Evolutionary conservation across 2,113 vertebrate genomes (phyloP).

Genomic region (Alethe castanea): DNA sequence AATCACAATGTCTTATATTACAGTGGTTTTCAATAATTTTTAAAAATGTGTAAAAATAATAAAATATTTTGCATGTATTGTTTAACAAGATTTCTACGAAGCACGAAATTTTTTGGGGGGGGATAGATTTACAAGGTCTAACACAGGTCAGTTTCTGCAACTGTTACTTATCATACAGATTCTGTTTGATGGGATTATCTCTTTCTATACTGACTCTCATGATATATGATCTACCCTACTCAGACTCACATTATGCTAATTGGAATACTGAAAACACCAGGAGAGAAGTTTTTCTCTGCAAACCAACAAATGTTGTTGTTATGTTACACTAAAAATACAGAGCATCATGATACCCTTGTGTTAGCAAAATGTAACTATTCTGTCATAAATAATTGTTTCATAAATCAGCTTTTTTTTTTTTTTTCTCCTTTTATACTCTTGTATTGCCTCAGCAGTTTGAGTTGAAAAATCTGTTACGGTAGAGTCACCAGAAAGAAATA

Average conservation of each 20-base stretch:
- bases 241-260: accelerated
- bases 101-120: background rate
- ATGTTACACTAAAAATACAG: background rate
- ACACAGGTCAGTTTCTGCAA: background rate
- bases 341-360: background rate
- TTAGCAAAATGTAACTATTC: background rate
- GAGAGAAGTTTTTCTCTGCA: background rate
- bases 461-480: background rate
- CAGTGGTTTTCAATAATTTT: background rate
- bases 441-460: background rate
- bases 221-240: background rate
- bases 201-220: background rate
- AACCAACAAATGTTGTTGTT: background rate
- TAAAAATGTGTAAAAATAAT: background rate
- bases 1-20: background rate
- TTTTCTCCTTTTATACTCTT: background rate
- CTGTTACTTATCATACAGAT: background rate
- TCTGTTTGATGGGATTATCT: background rate
- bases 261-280: background rate
- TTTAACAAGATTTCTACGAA: background rate
- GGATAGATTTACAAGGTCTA: background rate
- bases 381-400: background rate
- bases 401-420: background rate
- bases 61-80: background rate
- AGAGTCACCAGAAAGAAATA: background rate